A percentile compares a stretch with the other conserved stretches of the same genome.
Conservation (phyloP, 2,888 invertebrate species). For the Rhamnusium bicolor region DNA sequence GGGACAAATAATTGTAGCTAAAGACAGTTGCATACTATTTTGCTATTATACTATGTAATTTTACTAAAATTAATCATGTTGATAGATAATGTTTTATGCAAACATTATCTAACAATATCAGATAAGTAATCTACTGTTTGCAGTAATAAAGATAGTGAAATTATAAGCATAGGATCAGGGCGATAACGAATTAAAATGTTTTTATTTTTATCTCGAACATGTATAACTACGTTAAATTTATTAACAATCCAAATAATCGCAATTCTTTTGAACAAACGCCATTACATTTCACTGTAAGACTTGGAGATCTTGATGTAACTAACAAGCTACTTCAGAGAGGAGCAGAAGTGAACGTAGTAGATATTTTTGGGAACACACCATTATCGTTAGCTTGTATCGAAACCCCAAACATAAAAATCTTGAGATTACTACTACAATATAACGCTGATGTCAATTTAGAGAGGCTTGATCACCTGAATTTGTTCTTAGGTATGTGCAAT, state of each 20-base stretch:
- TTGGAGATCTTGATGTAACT: constrained; percentile 41
- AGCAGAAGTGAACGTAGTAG: constrained; percentile 66
- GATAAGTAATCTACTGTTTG: not conserved
- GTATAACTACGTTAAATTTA: constrained; percentile 8
- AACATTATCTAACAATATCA: no score
- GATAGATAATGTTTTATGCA: no score
- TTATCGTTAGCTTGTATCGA: constrained; percentile 71
- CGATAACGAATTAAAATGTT: constrained; percentile 24
- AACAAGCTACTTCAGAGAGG: constrained; percentile 45
- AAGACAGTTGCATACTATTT: no score
- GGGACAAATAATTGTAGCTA: no score
- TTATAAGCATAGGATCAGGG: not conserved
- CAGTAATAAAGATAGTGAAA: not conserved
- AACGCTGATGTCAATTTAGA: constrained; percentile 38
- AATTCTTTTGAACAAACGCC: constrained; percentile 43
- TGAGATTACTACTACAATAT: constrained; percentile 30
- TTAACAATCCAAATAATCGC: constrained; percentile 20
- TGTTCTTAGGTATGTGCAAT: constrained; percentile 39
- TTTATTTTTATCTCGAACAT: constrained; percentile 15
- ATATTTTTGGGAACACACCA: constrained; percentile 72
- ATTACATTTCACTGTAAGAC: constrained; percentile 48
- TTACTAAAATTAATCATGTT: no score
- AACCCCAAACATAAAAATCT: constrained; percentile 60
- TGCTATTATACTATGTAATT: no score
- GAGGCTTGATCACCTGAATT: constrained; percentile 31